Conservation (phyloP, 2,113 vertebrate species). For the Myrmecophaga tridactyla region DNA sequence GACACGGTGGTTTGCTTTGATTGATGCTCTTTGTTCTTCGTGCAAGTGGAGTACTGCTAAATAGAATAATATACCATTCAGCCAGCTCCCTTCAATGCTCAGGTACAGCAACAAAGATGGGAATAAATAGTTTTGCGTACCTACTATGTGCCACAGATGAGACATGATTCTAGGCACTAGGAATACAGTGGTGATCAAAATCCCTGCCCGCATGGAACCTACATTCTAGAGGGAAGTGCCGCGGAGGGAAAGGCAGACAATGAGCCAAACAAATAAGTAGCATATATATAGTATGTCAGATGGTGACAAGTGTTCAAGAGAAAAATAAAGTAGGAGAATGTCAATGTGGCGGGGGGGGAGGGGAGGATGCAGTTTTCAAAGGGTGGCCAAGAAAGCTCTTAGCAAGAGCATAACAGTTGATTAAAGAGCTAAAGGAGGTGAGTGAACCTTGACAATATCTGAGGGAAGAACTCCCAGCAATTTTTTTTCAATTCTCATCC, state of each 20-base stretch:
- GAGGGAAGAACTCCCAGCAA: neutral
- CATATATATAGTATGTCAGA: neutral
- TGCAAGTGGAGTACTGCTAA: neutral
- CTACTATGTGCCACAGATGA: neutral
- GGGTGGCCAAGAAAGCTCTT: neutral
- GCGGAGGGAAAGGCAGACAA: neutral
- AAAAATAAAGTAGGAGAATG: neutral
- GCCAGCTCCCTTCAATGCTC: neutral
- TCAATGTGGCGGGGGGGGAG: too few relatives aligned
- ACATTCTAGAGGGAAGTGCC: neutral
- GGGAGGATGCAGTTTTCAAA: neutral
- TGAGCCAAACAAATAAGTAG: neutral
- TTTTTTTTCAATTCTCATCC: neutral
- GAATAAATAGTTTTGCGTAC: neutral
- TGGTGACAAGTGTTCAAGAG: neutral
- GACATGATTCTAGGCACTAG: neutral
- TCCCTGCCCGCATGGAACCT: neutral
- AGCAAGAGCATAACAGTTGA: neutral
- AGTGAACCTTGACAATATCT: neutral
- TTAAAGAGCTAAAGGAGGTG: neutral
- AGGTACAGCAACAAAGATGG: neutral
- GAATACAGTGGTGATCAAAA: neutral
- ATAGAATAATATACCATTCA: neutral
- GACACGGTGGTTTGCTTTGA: slow-evolving; percentile 20
- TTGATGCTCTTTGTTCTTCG: slow-evolving; percentile 42